Evolutionary conservation across 2,113 vertebrate genomes (phyloP).

Genomic region (Callorhinus ursinus): DNA sequence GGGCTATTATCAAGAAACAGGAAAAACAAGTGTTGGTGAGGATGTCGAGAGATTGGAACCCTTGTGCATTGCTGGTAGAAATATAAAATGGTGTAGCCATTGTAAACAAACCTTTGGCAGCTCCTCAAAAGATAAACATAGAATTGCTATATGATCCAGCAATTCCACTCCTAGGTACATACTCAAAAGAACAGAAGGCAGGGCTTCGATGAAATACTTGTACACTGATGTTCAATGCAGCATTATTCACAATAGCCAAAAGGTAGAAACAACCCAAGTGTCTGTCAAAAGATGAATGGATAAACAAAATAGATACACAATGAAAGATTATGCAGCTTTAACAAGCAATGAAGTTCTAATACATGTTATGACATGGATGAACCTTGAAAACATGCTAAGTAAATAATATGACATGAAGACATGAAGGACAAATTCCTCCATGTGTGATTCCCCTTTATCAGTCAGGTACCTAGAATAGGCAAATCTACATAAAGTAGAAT

Average conservation of each 20-base stretch:
- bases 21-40: neutral
- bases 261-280: neutral
- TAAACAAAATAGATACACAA: neutral
- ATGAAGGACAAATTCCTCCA: neutral
- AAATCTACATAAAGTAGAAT: neutral
- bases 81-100: neutral
- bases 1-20: neutral
- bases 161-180: neutral
- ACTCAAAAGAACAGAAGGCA: neutral
- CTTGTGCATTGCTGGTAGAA: neutral
- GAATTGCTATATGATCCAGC: neutral
- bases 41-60: neutral
- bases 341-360: slow-evolving; percentile 8
- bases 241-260: neutral
- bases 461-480: neutral
- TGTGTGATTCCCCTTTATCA: neutral
- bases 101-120: neutral
- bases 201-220: neutral
- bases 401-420: neutral
- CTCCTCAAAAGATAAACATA: neutral
- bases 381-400: neutral
- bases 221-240: neutral
- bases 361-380: neutral
- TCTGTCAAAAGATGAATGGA: neutral
- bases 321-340: neutral